These are phyloP conservation scores for Callyntrura sp. DNA, from an alignment of 2,888 invertebrate genomes.

Conservation along the genomic window DNA sequence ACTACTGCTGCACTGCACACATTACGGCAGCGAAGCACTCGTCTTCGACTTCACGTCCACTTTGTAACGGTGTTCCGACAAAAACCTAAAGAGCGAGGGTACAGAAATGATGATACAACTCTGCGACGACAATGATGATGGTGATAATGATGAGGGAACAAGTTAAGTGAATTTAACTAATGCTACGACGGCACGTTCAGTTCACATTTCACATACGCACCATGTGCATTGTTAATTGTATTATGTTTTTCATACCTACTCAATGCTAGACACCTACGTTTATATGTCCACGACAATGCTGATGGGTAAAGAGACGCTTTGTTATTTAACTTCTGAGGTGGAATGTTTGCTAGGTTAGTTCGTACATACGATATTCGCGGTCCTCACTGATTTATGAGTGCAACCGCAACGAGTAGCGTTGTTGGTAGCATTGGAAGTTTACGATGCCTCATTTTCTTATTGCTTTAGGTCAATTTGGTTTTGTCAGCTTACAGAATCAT, in stretches of 20 bases:
- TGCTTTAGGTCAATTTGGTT: slow-evolving; percentile 58
- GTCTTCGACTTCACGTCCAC: slow-evolving; percentile 73
- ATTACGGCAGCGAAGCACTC: slow-evolving; percentile 30
- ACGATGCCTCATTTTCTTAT: background rate
- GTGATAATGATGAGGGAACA: background rate
- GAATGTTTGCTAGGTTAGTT: background rate
- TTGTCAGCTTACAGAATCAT: background rate
- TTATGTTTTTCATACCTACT: background rate
- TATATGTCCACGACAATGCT: background rate
- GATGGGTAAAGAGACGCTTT: background rate
- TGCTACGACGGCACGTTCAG: background rate
- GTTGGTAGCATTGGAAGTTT: background rate
- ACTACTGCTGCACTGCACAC: slow-evolving; percentile 23
- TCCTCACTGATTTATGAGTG: background rate
- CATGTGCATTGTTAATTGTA: background rate
- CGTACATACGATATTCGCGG: background rate
- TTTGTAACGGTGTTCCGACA: slow-evolving; percentile 74
- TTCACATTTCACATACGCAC: background rate
- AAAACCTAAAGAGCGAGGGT: slow-evolving; percentile 38
- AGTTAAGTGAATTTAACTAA: slow-evolving; percentile 43
- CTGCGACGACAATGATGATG: background rate
- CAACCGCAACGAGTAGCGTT: background rate
- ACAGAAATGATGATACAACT: slow-evolving; percentile 21
- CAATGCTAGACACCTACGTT: background rate
- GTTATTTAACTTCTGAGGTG: background rate